Percentiles rank a stretch among this genome's conserved stretches.
phyloP scores from a whole-genome alignment of 1,140 invertebrate species.

The Teleopsis dalmanni region DNA sequence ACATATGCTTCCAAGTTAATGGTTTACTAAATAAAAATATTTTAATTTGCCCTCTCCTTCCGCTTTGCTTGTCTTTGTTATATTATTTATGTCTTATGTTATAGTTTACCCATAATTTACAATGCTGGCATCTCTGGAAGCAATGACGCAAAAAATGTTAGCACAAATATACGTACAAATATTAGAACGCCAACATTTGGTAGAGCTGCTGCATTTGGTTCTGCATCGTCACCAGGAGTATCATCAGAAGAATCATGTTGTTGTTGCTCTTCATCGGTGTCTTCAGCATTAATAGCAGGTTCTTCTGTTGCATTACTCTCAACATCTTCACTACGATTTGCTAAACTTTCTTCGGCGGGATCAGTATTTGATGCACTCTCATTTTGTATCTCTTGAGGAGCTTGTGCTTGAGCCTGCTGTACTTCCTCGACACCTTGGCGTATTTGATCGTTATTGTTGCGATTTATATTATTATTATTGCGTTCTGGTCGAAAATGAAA shows the following conservation, averaged over 20 bases:
- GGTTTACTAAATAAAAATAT: too few species aligned
- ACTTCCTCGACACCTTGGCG: constrained; percentile 14
- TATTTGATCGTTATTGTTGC: constrained; percentile 38
- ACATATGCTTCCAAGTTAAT: too few species aligned
- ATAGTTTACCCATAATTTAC: too few species aligned
- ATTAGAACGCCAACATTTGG: constrained; percentile 47
- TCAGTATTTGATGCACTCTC: too few species aligned
- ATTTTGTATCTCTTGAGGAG: neutral
- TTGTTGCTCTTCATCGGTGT: constrained; percentile 12
- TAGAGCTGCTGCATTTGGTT: constrained; percentile 25
- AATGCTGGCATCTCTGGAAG: constrained; percentile 59
- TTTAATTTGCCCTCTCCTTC: too few species aligned
- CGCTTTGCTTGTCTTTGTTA: too few species aligned
- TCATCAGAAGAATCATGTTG: neutral
- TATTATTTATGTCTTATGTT: too few species aligned
- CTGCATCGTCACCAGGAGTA: neutral
- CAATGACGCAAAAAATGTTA: constrained; percentile 65
- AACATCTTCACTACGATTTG: constrained; percentile 27
- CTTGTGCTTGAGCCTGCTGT: constrained; percentile 7
- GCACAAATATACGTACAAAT: constrained; percentile 61
- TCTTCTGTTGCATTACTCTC: constrained; percentile 22
- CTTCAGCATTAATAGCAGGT: constrained; percentile 2
- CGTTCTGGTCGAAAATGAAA: constrained; percentile 45
- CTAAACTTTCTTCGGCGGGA: too few species aligned
- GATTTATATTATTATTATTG: constrained; percentile 50